Evolutionary conservation across 2,113 vertebrate species (phyloP), one percentile per base, ranked within the genome.

Genomic region (Colinus virginianus): DNA sequence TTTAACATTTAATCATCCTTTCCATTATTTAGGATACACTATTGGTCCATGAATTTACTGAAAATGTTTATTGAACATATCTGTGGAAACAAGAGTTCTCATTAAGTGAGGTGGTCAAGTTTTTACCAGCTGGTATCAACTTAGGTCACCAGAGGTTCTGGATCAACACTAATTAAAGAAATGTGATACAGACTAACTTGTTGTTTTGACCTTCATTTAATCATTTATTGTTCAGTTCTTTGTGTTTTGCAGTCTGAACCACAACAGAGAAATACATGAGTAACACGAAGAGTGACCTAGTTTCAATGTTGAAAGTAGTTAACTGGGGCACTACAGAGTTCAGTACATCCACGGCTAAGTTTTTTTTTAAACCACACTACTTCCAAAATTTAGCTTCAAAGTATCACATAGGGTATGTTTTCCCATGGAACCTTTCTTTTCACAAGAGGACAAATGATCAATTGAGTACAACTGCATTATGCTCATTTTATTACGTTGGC

Each of bases 1-100:
- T 88, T 85, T 69, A 76, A 89, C 88, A 83, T 93, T 79, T 92
- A 93, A 94, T 94, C 81, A 87, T 61, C 91, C 89, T 87, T 94
- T 67, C 43, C 56, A 92, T 94, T 84, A 87, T 87, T 96, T 90
- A 78, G 51, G 68, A 78, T 9, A 76, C 72, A 70, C 87, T 79
- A 45, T 53, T 84, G 90, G 87, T 20, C 91, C 51, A 48, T 90
- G 81, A 89, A 89, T 94, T 93, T 91, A 88, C 92, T 95, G 3
- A 0, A n/a, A 8, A 7, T 61, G 61, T 93, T 92, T 95, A 94
- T 96, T 95, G 92, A 22, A 91, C 42, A 1, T 83, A 91, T 62
- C 92, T 70, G 19, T 79, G 89, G 36, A 87, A 88, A 87, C 78
- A 89, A 79, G 78, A 46, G 75, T 19, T 91, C 55, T 93, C 75